Evolutionary conservation across 2,888 invertebrate species (phyloP).

Genomic region (Druceiella hillmani): DNA sequence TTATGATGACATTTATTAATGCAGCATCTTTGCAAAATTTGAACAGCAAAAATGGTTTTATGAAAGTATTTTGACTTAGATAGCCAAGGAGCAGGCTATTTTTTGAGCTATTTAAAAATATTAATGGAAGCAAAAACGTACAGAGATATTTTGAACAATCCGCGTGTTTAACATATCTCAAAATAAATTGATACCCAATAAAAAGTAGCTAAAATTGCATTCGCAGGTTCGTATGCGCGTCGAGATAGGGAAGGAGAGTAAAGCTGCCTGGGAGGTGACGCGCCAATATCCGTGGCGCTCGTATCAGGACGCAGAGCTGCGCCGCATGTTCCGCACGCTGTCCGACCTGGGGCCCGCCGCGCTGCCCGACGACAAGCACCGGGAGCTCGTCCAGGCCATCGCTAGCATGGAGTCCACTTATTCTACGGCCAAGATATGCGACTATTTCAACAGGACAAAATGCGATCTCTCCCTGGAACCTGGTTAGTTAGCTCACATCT

Average conservation of each 20-base stretch:
- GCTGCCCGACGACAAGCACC: conserved; percentile 62
- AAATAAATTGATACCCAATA: too few species aligned
- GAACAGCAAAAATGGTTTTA: too few species aligned
- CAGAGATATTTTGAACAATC: too few species aligned
- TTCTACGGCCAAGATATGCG: conserved; percentile 72
- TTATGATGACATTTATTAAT: too few species aligned
- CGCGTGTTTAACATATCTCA: too few species aligned
- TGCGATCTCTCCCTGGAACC: conserved; percentile 72
- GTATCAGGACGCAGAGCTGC: conserved; percentile 61
- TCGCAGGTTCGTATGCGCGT: conserved; percentile 40
- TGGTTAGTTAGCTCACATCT: conserved; percentile 44
- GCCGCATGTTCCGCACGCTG: conserved; percentile 70
- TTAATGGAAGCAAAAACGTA: too few species aligned
- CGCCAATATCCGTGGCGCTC: conserved; percentile 67
- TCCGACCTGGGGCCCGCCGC: conserved; percentile 69
- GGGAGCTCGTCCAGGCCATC: conserved; percentile 54
- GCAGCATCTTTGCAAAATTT: too few species aligned
- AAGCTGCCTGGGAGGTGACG: conserved; percentile 60
- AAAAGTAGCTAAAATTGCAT: too few species aligned
- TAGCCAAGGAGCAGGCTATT: too few species aligned
- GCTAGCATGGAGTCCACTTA: conserved; percentile 73
- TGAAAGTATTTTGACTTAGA: too few species aligned
- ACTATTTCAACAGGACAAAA: conserved; percentile 54
- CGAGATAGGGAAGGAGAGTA: conserved; percentile 49
- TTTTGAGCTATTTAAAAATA: too few species aligned